Conservation (phyloP, 92 coral and sea anemone species). For the Siderastrea radians region DNA sequence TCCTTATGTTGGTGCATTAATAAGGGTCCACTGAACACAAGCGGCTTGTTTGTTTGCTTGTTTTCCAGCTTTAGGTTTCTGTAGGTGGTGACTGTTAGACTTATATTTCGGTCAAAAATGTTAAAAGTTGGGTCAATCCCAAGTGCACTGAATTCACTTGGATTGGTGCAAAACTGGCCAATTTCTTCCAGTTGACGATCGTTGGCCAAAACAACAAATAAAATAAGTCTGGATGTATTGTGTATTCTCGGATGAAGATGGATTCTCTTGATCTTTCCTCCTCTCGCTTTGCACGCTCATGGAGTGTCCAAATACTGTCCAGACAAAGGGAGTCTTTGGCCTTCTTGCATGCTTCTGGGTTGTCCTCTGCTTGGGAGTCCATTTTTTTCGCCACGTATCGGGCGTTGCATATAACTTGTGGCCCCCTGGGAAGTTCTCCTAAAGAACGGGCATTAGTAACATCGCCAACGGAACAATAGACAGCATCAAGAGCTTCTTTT, state of each 20-base stretch:
- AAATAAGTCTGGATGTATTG: constrained; percentile 55
- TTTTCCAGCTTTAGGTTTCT: constrained; percentile 48
- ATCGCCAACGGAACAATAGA: constrained; percentile 34
- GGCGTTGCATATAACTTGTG: constrained; percentile 18
- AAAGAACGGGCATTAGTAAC: not conserved
- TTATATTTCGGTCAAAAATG: constrained; percentile 58
- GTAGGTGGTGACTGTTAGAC: constrained; percentile 66
- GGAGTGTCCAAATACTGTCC: constrained; percentile 43
- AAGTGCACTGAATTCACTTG: constrained; percentile 41
- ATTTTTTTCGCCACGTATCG: constrained; percentile 22
- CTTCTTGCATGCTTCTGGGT: no score
- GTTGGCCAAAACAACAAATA: constrained; percentile 51
- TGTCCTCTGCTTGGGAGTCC: not conserved
- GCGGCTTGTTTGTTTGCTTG: constrained; percentile 42
- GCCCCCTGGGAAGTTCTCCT: constrained; percentile 46
- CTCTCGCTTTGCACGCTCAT: constrained; percentile 70
- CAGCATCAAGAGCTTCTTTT: constrained; percentile 20
- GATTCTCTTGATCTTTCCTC: constrained; percentile 58
- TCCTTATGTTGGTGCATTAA: constrained; percentile 72
- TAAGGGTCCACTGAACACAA: constrained; percentile 60
- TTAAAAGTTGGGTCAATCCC: constrained; percentile 70
- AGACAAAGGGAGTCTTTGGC: not conserved
- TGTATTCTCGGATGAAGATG: constrained; percentile 49
- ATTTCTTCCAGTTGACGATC: constrained; percentile 60
- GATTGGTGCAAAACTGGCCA: constrained; percentile 60